Evolutionary conservation across 2,113 vertebrate genomes (phyloP).

Genomic region (Montifringilla adamsi): DNA sequence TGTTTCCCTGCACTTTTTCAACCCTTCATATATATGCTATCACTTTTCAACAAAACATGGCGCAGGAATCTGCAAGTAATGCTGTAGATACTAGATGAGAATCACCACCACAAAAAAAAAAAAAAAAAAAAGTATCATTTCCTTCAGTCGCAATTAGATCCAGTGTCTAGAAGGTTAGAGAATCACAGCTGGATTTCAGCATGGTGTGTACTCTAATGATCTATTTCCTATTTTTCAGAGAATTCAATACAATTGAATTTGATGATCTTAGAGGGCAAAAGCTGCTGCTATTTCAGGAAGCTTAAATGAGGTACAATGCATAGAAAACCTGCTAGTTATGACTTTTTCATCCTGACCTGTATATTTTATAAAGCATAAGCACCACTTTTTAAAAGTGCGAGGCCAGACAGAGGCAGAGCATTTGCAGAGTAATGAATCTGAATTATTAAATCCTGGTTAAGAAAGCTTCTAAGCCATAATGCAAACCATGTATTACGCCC

Average conservation of each 20-base stretch:
- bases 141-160: background rate
- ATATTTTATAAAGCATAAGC: background rate
- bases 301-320: background rate
- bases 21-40: background rate
- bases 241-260: background rate
- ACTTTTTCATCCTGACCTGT: background rate
- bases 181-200: conserved; percentile 17
- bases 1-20: background rate
- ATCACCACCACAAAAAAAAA: background rate
- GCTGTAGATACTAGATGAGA: background rate
- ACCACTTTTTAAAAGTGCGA: background rate
- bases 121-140: background rate
- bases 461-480: background rate
- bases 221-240: conserved; percentile 3
- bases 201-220: background rate
- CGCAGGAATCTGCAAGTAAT: background rate
- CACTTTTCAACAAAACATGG: background rate
- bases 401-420: background rate
- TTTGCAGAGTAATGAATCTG: background rate
- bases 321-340: background rate
- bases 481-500: background rate
- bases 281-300: background rate
- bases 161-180: background rate
- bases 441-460: background rate
- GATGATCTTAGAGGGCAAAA: conserved; percentile 4